phyloP scores from a whole-genome alignment of 2,113 vertebrate genomes.

The Opisthocomus hoazin region DNA sequence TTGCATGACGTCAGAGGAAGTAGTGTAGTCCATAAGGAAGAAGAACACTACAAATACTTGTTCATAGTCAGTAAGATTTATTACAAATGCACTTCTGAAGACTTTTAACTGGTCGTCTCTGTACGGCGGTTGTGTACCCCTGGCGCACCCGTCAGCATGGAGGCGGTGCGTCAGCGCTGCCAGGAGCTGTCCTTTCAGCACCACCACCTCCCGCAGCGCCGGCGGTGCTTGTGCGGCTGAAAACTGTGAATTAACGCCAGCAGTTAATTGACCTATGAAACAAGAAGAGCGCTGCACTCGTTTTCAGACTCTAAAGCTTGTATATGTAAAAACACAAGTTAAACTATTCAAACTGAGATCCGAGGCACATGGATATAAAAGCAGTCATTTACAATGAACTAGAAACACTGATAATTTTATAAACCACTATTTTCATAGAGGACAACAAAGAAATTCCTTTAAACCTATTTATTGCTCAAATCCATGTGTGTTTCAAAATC shows the following conservation, averaged over 20 bases:
- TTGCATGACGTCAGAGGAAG: background rate
- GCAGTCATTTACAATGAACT: background rate
- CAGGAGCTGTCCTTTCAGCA: conserved; percentile 48
- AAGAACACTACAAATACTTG: background rate
- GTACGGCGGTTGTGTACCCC: accelerated
- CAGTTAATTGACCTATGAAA: background rate
- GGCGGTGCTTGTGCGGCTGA: too few species aligned
- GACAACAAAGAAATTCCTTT: background rate
- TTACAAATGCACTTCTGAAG: background rate
- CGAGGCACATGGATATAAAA: background rate
- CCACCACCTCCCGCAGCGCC: background rate
- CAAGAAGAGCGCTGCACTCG: background rate
- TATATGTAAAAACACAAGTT: background rate
- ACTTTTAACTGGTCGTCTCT: accelerated
- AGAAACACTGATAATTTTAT: background rate
- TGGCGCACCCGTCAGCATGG: accelerated
- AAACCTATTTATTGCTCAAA: background rate
- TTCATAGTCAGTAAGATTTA: background rate
- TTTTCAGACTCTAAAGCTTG: background rate
- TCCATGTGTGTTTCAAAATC: background rate
- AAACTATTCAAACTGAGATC: background rate
- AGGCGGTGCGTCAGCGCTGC: accelerated
- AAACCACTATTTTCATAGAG: background rate
- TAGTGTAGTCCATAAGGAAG: background rate
- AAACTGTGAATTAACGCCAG: background rate